Conservation (phyloP, 2,113 vertebrate genomes). For the Rallus limicola region DNA sequence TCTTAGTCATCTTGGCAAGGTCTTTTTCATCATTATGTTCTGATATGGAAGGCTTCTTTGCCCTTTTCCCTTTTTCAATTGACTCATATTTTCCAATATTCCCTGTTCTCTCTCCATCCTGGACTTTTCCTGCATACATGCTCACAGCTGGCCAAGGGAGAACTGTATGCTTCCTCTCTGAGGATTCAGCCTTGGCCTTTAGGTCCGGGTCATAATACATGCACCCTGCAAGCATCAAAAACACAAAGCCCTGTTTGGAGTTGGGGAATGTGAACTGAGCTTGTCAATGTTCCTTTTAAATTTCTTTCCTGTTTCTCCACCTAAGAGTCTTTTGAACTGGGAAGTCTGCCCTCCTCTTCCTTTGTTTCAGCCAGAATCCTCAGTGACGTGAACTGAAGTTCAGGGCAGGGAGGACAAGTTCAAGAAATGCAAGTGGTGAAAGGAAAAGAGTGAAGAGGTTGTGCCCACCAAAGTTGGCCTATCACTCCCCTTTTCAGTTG, state of each 20-base stretch:
- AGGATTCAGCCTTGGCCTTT: slow-evolving; percentile 35
- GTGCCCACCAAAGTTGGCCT: not conserved
- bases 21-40: not conserved
- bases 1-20: not conserved
- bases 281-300: not conserved
- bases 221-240: not conserved
- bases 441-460: not conserved
- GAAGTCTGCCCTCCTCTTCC: not conserved
- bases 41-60: not conserved
- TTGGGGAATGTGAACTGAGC: not conserved
- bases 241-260: not conserved
- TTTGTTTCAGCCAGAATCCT: slow-evolving; percentile 53
- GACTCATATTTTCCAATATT: not conserved
- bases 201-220: not conserved
- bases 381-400: not conserved
- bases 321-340: slow-evolving; percentile 27
- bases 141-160: not conserved
- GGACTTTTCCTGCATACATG: not conserved
- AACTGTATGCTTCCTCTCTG: slow-evolving; percentile 16
- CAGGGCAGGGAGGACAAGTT: not conserved
- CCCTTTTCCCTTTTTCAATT: not conserved
- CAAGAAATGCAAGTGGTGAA: not conserved
- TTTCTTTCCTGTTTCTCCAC: slow-evolving; percentile 38
- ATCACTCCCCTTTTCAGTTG: no score
- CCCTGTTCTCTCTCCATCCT: not conserved